Evolutionary conservation across 2,113 vertebrate genomes (phyloP).

Genomic region (Nothobranchius furzeri): DNA sequence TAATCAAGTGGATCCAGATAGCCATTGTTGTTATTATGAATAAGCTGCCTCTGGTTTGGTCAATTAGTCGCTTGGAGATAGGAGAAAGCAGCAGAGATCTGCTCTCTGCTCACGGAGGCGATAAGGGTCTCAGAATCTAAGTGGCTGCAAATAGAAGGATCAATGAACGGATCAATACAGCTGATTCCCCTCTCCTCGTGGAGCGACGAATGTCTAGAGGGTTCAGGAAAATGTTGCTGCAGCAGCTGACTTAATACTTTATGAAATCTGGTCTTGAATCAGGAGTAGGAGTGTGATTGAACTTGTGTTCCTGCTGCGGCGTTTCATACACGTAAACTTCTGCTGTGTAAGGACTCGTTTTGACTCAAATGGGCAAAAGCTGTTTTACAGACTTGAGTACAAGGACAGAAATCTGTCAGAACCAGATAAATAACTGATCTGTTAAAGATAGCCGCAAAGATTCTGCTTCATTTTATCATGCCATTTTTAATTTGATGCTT

Average conservation of each 20-base stretch:
- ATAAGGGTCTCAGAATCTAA: slow-evolving; percentile 68
- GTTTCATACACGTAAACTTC: neutral
- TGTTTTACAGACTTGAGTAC: too few species aligned
- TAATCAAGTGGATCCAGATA: slow-evolving; percentile 32
- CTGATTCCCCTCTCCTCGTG: slow-evolving; percentile 48
- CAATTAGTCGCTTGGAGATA: slow-evolving; percentile 36
- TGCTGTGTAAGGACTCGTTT: neutral
- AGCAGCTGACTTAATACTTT: slow-evolving; percentile 34
- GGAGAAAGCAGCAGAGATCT: slow-evolving; percentile 34
- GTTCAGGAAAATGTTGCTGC: slow-evolving; percentile 39
- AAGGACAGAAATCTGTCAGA: too few species aligned
- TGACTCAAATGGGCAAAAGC: too few species aligned
- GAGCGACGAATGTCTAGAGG: slow-evolving; percentile 41
- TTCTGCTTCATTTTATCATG: too few species aligned
- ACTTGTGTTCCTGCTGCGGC: neutral
- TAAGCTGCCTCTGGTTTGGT: slow-evolving; percentile 38
- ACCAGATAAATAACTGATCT: too few species aligned
- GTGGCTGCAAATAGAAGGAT: slow-evolving; percentile 67
- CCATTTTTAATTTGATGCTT: too few species aligned
- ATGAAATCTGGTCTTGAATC: slow-evolving; percentile 20
- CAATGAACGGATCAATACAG: slow-evolving; percentile 60
- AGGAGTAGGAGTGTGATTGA: neutral
- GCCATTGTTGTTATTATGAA: slow-evolving; percentile 26
- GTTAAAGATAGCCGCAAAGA: too few species aligned
- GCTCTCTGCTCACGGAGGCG: slow-evolving; percentile 37